Conservation (phyloP, 2,797 vertebrate genomes). For the Trachurus trachurus region DNA sequence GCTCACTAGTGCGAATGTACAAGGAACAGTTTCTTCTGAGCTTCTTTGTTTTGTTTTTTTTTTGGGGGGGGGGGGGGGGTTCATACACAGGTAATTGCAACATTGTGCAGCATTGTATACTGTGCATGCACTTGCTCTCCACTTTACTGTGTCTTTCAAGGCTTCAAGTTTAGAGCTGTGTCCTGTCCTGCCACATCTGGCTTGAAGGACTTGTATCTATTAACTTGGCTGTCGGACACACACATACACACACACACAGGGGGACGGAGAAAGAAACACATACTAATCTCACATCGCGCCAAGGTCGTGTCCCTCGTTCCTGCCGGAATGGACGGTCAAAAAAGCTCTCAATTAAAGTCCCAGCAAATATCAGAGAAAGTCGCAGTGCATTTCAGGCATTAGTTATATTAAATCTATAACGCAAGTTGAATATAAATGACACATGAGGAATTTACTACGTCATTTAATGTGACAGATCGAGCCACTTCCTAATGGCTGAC, state of each 20-base stretch:
- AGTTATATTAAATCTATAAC: constrained; percentile 37
- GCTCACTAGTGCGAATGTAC: constrained; percentile 7
- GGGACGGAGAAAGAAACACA: constrained; percentile 34
- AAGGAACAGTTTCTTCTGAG: constrained; percentile 22
- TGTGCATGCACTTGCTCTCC: neutral
- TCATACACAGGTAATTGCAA: constrained; percentile 39
- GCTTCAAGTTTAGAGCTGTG: constrained; percentile 58
- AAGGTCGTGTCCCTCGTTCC: constrained; percentile 73
- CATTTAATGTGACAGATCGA: constrained; percentile 51
- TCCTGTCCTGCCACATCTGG: constrained; percentile 47
- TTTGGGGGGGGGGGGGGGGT: neutral
- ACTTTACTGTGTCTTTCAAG: constrained; percentile 14
- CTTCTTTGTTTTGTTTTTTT: neutral
- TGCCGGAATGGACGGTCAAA: constrained; percentile 58
- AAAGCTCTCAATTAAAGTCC: constrained; percentile 63
- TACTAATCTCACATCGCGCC: constrained; percentile 60
- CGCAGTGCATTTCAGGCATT: constrained; percentile 43
- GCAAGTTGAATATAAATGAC: constrained; percentile 67
- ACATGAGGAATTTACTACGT: constrained; percentile 42
- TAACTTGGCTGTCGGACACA: constrained; percentile 44
- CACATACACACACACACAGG: neutral
- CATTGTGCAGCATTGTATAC: neutral
- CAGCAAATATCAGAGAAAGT: constrained; percentile 55
- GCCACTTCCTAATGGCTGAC: constrained; percentile 10
- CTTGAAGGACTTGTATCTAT: constrained; percentile 57